These are phyloP conservation scores for Heterocephalus glaber DNA, from an alignment of 2,113 vertebrate species.

Conservation along the genomic window DNA sequence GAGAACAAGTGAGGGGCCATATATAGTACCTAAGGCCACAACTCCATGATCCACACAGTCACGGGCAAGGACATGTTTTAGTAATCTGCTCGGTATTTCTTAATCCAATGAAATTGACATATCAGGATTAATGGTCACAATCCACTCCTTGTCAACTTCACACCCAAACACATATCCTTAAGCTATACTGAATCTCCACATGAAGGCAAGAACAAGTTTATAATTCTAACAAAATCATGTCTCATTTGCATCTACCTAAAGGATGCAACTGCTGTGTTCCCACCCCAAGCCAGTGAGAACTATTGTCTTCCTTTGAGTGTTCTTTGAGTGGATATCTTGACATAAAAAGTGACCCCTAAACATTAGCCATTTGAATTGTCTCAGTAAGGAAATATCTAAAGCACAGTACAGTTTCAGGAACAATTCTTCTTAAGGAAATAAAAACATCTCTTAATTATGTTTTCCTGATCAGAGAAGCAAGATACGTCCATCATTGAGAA, in stretches of 20 bases:
- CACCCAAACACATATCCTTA: background rate
- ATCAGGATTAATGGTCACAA: background rate
- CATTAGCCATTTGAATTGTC: background rate
- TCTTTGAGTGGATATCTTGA: background rate
- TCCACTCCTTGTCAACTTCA: background rate
- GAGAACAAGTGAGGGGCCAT: background rate
- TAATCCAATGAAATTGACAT: background rate
- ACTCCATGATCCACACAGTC: background rate
- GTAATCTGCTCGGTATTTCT: background rate
- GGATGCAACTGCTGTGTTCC: accelerated
- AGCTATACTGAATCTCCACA: background rate
- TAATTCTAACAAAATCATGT: background rate
- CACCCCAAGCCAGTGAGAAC: background rate
- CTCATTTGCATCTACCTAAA: background rate
- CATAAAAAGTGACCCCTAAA: background rate
- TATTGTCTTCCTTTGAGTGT: background rate
- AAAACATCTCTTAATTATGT: background rate
- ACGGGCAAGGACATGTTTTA: background rate
- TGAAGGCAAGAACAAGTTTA: no score
- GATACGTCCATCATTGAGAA: background rate
- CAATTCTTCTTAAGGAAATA: background rate
- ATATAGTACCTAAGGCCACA: background rate
- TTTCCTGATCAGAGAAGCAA: background rate
- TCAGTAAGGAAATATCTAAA: background rate
- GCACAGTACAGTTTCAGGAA: background rate